Conservation (phyloP, 2,888 invertebrate genomes). For the Eulithis prunata region DNA sequence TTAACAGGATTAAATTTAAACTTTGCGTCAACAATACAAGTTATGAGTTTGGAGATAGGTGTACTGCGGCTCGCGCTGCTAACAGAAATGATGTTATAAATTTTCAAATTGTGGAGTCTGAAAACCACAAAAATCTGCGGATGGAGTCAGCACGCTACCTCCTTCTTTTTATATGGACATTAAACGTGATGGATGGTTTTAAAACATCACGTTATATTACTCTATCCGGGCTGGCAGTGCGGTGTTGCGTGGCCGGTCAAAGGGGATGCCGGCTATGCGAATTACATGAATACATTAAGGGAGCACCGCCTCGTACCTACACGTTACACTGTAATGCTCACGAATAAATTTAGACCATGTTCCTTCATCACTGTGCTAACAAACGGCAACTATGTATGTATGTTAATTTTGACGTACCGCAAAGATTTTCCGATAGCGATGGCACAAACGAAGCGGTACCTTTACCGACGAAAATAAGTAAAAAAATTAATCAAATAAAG, state of each 20-base stretch:
- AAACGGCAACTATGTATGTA: constrained; percentile 72
- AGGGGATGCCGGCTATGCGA: constrained; percentile 83
- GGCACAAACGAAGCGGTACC: constrained; percentile 39
- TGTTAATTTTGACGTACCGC: constrained; percentile 67
- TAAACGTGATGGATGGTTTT: constrained; percentile 83
- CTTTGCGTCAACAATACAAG: constrained; percentile 38
- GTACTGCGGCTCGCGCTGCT: constrained; percentile 22
- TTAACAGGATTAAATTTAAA: constrained; percentile 44
- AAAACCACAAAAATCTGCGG: constrained; percentile 58
- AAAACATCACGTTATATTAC: constrained; percentile 83
- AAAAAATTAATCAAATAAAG: constrained; percentile 38
- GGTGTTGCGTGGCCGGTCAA: constrained; percentile 84
- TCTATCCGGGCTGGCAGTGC: constrained; percentile 78
- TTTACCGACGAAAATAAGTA: constrained; percentile 43
- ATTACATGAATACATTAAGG: constrained; percentile 85
- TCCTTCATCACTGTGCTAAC: constrained; percentile 73
- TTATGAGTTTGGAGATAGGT: constrained; percentile 33
- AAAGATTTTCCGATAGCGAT: constrained; percentile 63
- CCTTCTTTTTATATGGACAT: constrained; percentile 81
- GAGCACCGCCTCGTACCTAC: constrained; percentile 77
- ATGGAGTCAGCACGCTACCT: constrained; percentile 68
- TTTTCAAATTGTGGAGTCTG: constrained; percentile 52
- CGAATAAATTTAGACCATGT: constrained; percentile 81
- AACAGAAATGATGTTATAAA: constrained; percentile 37
- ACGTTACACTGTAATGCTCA: constrained; percentile 82